Percentiles rank a stretch among this genome's conserved stretches.
phyloP scores from a whole-genome alignment of 1,140 invertebrate species.

The Adoxophyes honmai region DNA sequence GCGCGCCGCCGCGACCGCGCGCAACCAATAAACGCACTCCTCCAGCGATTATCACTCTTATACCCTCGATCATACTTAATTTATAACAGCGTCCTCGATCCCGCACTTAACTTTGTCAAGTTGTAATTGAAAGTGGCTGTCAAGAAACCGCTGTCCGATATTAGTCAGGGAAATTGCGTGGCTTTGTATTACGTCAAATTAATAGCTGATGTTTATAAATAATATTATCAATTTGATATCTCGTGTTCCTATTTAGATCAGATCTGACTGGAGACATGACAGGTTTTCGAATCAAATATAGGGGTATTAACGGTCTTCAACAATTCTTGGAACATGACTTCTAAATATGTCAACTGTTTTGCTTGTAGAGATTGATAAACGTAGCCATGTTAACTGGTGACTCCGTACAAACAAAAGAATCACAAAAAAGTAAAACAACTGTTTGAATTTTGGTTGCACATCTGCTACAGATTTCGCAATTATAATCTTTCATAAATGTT shows the following conservation, averaged over 20 bases:
- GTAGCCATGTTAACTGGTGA: too few relatives aligned
- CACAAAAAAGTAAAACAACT: too few relatives aligned
- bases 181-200: slow-evolving; percentile 41
- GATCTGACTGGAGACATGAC: too few relatives aligned
- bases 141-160: slow-evolving; percentile 45
- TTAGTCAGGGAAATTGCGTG: slow-evolving; percentile 46
- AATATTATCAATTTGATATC: slow-evolving; percentile 25
- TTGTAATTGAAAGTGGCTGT: slow-evolving; percentile 46
- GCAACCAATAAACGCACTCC: slow-evolving; percentile 1
- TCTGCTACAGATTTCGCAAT: too few relatives aligned
- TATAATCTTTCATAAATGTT: neutral
- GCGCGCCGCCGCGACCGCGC: slow-evolving; percentile 33
- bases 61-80: slow-evolving; percentile 23
- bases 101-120: slow-evolving; percentile 21
- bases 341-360: too few relatives aligned
- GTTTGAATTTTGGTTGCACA: too few relatives aligned
- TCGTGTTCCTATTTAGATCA: too few relatives aligned
- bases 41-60: slow-evolving; percentile 25
- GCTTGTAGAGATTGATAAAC: too few relatives aligned
- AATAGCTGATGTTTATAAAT: slow-evolving; percentile 33
- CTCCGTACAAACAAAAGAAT: too few relatives aligned
- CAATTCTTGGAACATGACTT: too few relatives aligned
- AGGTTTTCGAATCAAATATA: too few relatives aligned
- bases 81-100: slow-evolving; percentile 14
- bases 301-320: too few relatives aligned